These are phyloP conservation scores for Chaetophractus vellerosus DNA, from an alignment of 2,797 vertebrate genomes.

Conservation along the genomic window DNA sequence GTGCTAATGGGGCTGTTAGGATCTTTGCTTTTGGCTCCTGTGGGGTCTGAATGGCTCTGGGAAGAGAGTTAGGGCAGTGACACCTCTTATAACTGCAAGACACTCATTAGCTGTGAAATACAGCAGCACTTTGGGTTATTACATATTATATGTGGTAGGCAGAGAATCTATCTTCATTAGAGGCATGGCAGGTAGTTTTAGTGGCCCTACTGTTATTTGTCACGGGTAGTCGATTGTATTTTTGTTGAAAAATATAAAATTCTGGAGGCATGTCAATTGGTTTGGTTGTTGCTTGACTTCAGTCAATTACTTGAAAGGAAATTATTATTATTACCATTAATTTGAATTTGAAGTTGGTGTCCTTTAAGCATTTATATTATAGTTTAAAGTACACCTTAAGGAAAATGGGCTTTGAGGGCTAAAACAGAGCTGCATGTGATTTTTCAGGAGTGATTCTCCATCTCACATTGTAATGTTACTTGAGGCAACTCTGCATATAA, in stretches of 20 bases:
- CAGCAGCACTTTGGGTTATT: conserved; percentile 73
- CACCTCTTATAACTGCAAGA: conserved; percentile 72
- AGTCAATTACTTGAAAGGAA: conserved; percentile 55
- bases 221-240: conserved; percentile 72
- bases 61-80: conserved; percentile 64
- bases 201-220: conserved; percentile 74
- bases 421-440: neutral
- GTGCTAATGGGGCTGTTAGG: conserved; percentile 77
- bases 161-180: conserved; percentile 83
- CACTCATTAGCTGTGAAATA: conserved; percentile 84
- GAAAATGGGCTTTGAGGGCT: neutral
- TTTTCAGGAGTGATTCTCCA: conserved; percentile 63
- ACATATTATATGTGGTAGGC: conserved; percentile 68
- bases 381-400: conserved; percentile 45
- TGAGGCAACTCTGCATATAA: neutral
- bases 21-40: conserved; percentile 66
- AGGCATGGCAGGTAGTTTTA: conserved; percentile 77
- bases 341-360: conserved; percentile 63
- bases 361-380: conserved; percentile 23
- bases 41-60: conserved; percentile 71
- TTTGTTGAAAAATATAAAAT: conserved; percentile 77
- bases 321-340: conserved; percentile 61
- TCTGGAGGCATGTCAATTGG: conserved; percentile 35
- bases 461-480: conserved; percentile 30
- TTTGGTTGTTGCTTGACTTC: conserved; percentile 58